Base-by-base conservation (phyloP, 2,888 invertebrate genomes). In the Uloborus plumipes region DNA sequence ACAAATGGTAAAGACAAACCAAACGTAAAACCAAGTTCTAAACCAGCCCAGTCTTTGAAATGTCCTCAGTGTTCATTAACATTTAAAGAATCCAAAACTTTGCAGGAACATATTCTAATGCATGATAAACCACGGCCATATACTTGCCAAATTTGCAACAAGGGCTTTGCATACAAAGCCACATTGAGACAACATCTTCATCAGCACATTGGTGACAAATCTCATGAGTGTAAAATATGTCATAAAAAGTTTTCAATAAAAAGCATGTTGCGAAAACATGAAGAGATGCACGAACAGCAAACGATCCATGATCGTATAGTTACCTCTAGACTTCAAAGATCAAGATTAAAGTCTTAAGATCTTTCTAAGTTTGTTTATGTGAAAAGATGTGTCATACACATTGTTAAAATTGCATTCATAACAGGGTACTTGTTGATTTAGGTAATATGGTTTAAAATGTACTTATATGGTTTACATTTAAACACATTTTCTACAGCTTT, bases 221-320 rank as follows among this genome's bases (percentile, higher is more conserved):
- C 62, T 55, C 80, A 81, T 58, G 74, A 70, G 39, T 81, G 80
- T 51, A 64, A 64, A 26, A n/a, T 74, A 7, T 81, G 80, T 49
- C 69, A 70, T 62, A 81, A 74, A 50, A 81, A 81, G 50, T 81
- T 81, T 51, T 74, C 80, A 3, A 51, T 81, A 14, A 81, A 81
- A 64, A 74, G 74, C 16, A 58, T 81, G 20, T 65, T 81, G 18
- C 58, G 74, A 7, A 64, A 74, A 47, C 80, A 81, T 69, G 80
- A 81, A 65, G 74, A 81, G 65, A 64, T 16, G 15, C 74, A 74
- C 65, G 50, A 50, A 18, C 15, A 49, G 47, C 71, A 59, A 26
- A 50, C 26, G n/a, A 15, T 66, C 1, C 50, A 66, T 11, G 66
- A 66, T 26, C 50, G 55, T 18, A 18, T 55, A n/a, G 15, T 18